phyloP scores from a whole-genome alignment of 2,797 vertebrate genomes.

The Acanthurus tractus region DNA sequence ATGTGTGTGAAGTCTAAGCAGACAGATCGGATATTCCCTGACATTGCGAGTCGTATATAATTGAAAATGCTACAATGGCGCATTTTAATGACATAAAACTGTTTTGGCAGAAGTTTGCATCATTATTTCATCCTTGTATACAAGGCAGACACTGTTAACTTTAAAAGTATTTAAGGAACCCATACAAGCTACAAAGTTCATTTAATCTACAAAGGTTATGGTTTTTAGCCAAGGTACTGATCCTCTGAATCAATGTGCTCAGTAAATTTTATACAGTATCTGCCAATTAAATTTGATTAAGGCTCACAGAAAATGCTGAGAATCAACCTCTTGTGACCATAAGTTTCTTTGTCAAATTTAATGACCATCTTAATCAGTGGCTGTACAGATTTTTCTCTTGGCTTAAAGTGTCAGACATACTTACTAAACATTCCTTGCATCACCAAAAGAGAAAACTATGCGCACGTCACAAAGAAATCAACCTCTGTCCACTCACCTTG shows the following conservation, averaged over 20 bases:
- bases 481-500: constrained; percentile 87
- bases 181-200: neutral
- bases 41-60: too few relatives aligned
- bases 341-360: neutral
- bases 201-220: neutral
- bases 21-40: too few relatives aligned
- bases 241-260: neutral
- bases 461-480: neutral
- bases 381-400: neutral
- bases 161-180: neutral
- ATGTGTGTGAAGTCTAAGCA: too few relatives aligned
- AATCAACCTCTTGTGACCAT: neutral
- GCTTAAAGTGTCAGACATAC: neutral
- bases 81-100: too few relatives aligned
- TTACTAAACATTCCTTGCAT: neutral
- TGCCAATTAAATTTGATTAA: neutral
- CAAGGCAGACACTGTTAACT: too few relatives aligned
- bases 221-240: neutral
- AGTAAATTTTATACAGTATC: neutral
- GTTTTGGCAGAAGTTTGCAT: too few relatives aligned
- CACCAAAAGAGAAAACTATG: neutral
- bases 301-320: neutral
- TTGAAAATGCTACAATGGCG: too few relatives aligned
- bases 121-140: too few relatives aligned
- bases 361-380: neutral